These are phyloP conservation scores for Zaprionus taronus DNA, from an alignment of 1,140 invertebrate genomes.

Conservation along the genomic window DNA sequence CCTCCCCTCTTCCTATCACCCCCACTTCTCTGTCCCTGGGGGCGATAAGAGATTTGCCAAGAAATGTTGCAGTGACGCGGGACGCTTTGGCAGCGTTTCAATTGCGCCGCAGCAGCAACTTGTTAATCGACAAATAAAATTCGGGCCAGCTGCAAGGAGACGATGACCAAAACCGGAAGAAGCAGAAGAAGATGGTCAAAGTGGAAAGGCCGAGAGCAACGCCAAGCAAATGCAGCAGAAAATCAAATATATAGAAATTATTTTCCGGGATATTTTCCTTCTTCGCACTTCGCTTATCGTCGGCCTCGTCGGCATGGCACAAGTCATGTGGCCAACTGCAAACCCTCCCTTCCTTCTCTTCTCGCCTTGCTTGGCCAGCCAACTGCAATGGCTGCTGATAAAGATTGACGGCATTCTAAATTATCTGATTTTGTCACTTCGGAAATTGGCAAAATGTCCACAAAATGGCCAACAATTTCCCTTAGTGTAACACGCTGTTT, in stretches of 20 bases:
- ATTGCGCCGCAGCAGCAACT: slow-evolving; percentile 34
- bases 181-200: slow-evolving; percentile 8
- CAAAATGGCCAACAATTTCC: slow-evolving; percentile 33
- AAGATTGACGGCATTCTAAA: slow-evolving; percentile 83
- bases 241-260: slow-evolving; percentile 68
- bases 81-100: slow-evolving; percentile 62
- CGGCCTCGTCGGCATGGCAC: slow-evolving; percentile 12
- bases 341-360: slow-evolving; percentile 18
- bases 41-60: slow-evolving; percentile 74
- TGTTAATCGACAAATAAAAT: slow-evolving; percentile 75
- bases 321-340: slow-evolving; percentile 59
- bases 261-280: slow-evolving; percentile 34
- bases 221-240: slow-evolving; percentile 63
- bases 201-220: slow-evolving; percentile 8
- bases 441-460: slow-evolving; percentile 82
- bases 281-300: slow-evolving; percentile 73
- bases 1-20: neutral
- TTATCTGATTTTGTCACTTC: slow-evolving; percentile 84
- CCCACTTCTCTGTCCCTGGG: neutral
- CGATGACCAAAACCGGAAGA: neutral
- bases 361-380: slow-evolving; percentile 54
- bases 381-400: slow-evolving; percentile 78
- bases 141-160: slow-evolving; percentile 18
- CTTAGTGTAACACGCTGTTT: slow-evolving; percentile 22
- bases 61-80: slow-evolving; percentile 40